Percentiles rank a stretch among this genome's conserved stretches.
Evolutionary conservation across 2,797 vertebrate genomes (phyloP).

Genomic region (Anabacerthia variegaticeps): DNA sequence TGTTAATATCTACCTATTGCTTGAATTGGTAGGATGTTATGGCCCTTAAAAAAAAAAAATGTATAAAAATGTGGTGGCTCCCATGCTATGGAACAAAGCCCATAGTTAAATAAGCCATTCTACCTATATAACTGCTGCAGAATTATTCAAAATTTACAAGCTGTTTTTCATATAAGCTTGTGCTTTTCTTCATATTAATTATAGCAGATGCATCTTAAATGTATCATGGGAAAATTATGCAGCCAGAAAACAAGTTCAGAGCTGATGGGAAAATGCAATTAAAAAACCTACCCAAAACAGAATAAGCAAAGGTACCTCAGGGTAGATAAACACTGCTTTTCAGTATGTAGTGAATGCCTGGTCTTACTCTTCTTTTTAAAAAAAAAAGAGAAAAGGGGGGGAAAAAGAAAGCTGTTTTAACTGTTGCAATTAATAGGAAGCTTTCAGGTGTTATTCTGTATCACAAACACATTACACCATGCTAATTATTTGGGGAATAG

Average conservation of each 20-base stretch:
- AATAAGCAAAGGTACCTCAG: not conserved
- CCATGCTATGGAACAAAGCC: not conserved
- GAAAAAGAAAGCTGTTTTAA: not conserved
- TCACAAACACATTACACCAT: not conserved
- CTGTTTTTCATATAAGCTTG: constrained; percentile 20
- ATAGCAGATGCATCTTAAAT: constrained; percentile 39
- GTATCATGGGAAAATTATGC: constrained; percentile 31
- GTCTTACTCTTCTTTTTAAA: not conserved
- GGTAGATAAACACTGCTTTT: constrained; percentile 24
- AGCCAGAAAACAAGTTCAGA: constrained; percentile 38
- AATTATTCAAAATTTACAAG: constrained; percentile 21
- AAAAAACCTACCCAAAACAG: not conserved
- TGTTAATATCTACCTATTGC: not conserved
- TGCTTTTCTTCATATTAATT: constrained; percentile 30
- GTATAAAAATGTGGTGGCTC: not conserved
- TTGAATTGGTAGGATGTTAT: not conserved
- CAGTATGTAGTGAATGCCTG: not conserved
- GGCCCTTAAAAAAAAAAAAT: not conserved
- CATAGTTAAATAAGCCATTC: not conserved
- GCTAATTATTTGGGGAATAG: constrained; percentile 14
- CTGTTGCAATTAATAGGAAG: not conserved
- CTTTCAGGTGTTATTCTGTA: not conserved
- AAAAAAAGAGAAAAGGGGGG: not conserved
- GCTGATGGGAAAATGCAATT: constrained; percentile 31
- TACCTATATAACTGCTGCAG: constrained; percentile 6